These are phyloP conservation scores for Plemyria rubiginata DNA, from an alignment of 2,888 invertebrate genomes.

Conservation along the genomic window DNA sequence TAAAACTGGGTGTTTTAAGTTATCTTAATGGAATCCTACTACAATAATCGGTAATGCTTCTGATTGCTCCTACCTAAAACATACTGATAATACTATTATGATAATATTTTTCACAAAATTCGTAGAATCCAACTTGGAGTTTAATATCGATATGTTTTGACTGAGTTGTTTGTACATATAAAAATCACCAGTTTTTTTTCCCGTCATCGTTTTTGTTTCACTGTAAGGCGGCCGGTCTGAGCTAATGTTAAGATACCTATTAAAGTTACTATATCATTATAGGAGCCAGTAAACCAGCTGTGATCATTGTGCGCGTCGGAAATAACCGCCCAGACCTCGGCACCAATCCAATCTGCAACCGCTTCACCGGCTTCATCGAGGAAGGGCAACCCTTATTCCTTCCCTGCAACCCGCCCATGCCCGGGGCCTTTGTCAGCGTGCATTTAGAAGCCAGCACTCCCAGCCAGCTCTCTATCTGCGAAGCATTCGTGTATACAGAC, in stretches of 20 bases:
- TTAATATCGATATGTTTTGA: no score
- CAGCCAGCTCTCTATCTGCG: slow-evolving; percentile 94
- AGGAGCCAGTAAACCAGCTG: slow-evolving; percentile 92
- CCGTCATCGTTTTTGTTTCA: no score
- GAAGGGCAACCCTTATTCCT: slow-evolving; percentile 96
- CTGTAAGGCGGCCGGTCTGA: no score
- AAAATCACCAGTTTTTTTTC: no score
- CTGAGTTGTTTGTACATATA: no score
- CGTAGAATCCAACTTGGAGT: no score
- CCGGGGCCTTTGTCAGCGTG: slow-evolving; percentile 96
- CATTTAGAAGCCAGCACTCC: slow-evolving; percentile 91
- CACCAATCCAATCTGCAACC: slow-evolving; percentile 96
- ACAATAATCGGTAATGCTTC: no score
- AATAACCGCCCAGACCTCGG: slow-evolving; percentile 96
- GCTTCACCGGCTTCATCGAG: slow-evolving; percentile 93
- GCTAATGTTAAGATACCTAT: not conserved
- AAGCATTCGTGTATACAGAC: slow-evolving; percentile 97
- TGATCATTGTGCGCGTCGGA: slow-evolving; percentile 95
- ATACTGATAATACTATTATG: no score
- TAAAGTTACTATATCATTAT: slow-evolving; percentile 32
- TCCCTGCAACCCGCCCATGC: slow-evolving; percentile 97
- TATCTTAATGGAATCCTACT: slow-evolving; percentile 8
- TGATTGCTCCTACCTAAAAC: no score
- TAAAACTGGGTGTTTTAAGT: no score
- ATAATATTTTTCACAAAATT: no score